Evolutionary conservation across 2,113 vertebrate species (phyloP).

Genomic region (Chascanopsetta lugubris): DNA sequence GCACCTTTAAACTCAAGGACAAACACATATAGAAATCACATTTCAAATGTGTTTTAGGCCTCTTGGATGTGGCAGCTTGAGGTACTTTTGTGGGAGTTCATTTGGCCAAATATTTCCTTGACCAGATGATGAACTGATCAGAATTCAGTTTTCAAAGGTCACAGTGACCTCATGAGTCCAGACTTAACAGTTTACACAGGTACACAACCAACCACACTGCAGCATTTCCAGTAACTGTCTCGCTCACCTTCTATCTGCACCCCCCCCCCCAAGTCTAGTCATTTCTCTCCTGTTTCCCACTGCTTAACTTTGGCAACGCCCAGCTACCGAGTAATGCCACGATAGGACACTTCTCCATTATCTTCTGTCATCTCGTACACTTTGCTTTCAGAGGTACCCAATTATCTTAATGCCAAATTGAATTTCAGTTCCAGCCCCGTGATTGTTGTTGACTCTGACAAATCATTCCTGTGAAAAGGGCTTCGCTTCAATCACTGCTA

Average conservation of each 20-base stretch:
- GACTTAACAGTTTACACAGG: too few species aligned
- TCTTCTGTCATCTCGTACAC: slow-evolving; percentile 59
- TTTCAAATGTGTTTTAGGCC: too few species aligned
- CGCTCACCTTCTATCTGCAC: slow-evolving; percentile 31
- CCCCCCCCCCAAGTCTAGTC: slow-evolving; percentile 22
- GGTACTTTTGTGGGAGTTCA: too few species aligned
- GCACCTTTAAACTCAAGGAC: too few species aligned
- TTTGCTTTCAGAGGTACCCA: slow-evolving; percentile 64
- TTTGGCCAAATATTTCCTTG: too few species aligned
- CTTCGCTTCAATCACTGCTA: slow-evolving; percentile 65
- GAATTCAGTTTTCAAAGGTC: too few species aligned
- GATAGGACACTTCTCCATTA: slow-evolving; percentile 49
- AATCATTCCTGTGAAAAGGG: slow-evolving; percentile 69
- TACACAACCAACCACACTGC: too few species aligned
- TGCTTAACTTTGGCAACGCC: slow-evolving; percentile 6
- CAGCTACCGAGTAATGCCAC: slow-evolving; percentile 23
- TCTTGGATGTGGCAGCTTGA: too few species aligned
- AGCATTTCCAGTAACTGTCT: too few species aligned
- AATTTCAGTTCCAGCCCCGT: slow-evolving; percentile 72
- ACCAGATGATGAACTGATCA: too few species aligned
- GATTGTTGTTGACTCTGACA: slow-evolving; percentile 69
- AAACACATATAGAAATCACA: too few species aligned
- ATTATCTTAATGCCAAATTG: slow-evolving; percentile 77
- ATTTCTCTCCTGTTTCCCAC: slow-evolving; percentile 26
- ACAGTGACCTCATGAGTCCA: too few species aligned